Evolutionary conservation across 2,888 invertebrate genomes (phyloP).

Genomic region (Elaeidobius kamerunicus): DNA sequence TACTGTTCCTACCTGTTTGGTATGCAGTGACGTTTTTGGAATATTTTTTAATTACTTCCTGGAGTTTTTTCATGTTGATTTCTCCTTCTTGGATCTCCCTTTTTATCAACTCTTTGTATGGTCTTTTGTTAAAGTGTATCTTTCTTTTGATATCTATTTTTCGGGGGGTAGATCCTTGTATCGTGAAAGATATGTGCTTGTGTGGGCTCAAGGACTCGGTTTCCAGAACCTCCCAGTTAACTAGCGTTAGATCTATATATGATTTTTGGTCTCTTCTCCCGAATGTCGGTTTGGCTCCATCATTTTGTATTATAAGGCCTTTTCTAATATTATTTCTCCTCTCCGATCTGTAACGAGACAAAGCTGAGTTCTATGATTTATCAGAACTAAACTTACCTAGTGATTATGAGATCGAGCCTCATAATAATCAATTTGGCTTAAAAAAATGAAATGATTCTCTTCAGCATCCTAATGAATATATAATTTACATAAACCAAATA

Average conservation of each 20-base stretch:
- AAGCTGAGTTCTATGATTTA: too few species aligned
- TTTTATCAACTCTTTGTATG: too few species aligned
- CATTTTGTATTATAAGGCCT: neutral
- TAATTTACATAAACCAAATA: too few species aligned
- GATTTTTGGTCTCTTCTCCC: neutral
- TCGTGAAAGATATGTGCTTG: neutral
- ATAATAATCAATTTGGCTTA: too few species aligned
- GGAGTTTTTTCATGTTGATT: neutral
- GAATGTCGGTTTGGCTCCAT: neutral
- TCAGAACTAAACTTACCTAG: too few species aligned
- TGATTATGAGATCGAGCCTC: too few species aligned
- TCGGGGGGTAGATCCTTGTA: neutral
- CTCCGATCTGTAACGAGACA: too few species aligned
- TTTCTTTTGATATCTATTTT: neutral
- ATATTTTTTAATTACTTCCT: neutral
- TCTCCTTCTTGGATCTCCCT: neutral
- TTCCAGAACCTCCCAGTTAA: neutral
- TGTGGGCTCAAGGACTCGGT: neutral
- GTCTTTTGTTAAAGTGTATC: neutral
- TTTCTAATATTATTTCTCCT: too few species aligned
- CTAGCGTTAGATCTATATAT: neutral
- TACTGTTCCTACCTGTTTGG: too few species aligned
- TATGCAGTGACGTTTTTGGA: too few species aligned
- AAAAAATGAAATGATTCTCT: too few species aligned
- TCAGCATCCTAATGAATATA: too few species aligned